Conservation (phyloP, 2,888 invertebrate genomes). For the Lithophane semibrunnea region DNA sequence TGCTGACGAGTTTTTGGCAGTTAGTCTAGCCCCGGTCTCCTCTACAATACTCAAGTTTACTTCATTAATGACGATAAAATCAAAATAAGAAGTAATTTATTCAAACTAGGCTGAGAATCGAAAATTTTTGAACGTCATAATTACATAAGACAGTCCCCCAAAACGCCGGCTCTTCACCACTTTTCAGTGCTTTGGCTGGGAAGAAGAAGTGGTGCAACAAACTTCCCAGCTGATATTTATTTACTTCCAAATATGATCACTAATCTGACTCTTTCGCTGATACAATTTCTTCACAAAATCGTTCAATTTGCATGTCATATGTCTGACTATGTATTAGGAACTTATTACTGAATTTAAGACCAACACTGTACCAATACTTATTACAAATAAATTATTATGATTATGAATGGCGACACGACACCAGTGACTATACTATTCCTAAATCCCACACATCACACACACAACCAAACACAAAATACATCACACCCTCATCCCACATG, state of each 20-base stretch:
- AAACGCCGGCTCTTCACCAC: too few species aligned
- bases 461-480: too few species aligned
- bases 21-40: neutral
- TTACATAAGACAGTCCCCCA: too few species aligned
- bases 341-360: too few species aligned
- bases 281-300: slow-evolving; percentile 2
- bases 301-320: too few species aligned
- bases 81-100: neutral
- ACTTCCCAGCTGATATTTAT: neutral
- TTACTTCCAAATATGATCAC: neutral
- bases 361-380: too few species aligned
- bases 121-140: too few species aligned
- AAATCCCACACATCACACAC: too few species aligned
- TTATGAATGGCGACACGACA: neutral
- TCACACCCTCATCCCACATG: too few species aligned
- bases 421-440: slow-evolving; percentile 10
- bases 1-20: neutral
- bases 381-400: too few species aligned
- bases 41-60: neutral
- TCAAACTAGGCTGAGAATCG: neutral
- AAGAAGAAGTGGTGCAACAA: neutral
- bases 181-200: too few species aligned
- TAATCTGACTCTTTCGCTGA: neutral
- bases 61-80: neutral
- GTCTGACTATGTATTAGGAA: too few species aligned